A percentile compares a stretch with the other conserved stretches of the same genome.
phyloP scores from a whole-genome alignment of 2,888 invertebrate species.

The Blera fallax region DNA sequence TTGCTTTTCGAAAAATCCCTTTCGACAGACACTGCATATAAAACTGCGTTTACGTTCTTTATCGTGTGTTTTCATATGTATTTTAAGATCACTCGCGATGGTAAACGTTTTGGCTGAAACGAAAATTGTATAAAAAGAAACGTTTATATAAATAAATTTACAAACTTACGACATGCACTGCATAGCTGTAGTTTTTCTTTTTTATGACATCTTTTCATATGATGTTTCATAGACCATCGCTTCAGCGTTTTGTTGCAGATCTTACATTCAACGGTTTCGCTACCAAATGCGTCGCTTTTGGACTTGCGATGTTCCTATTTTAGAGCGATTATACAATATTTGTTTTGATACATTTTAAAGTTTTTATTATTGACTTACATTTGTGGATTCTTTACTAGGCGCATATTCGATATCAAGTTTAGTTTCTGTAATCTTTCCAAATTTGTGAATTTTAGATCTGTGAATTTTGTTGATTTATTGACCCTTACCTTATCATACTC shows the following conservation, averaged over 20 bases:
- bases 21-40: slow-evolving; percentile 41
- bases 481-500: slow-evolving; percentile 29
- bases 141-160: too few species aligned
- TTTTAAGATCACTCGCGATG: slow-evolving; percentile 44
- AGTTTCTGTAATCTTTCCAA: neutral
- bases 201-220: slow-evolving; percentile 49
- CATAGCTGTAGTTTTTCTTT: slow-evolving; percentile 43
- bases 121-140: neutral
- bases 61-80: slow-evolving; percentile 58
- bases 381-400: neutral
- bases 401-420: neutral
- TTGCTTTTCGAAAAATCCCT: slow-evolving; percentile 65
- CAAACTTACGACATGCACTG: slow-evolving; percentile 61
- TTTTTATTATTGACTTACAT: slow-evolving; percentile 11
- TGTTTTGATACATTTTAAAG: neutral
- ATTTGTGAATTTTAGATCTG: neutral
- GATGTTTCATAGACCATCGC: slow-evolving; percentile 51
- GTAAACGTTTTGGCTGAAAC: slow-evolving; percentile 56
- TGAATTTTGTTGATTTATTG: neutral
- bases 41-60: slow-evolving; percentile 31
- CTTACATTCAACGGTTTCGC: slow-evolving; percentile 24
- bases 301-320: neutral
- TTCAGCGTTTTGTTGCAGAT: slow-evolving; percentile 53
- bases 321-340: neutral
- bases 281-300: neutral